phyloP scores from a whole-genome alignment of 2,797 vertebrate genomes.

The Anabacerthia variegaticeps region DNA sequence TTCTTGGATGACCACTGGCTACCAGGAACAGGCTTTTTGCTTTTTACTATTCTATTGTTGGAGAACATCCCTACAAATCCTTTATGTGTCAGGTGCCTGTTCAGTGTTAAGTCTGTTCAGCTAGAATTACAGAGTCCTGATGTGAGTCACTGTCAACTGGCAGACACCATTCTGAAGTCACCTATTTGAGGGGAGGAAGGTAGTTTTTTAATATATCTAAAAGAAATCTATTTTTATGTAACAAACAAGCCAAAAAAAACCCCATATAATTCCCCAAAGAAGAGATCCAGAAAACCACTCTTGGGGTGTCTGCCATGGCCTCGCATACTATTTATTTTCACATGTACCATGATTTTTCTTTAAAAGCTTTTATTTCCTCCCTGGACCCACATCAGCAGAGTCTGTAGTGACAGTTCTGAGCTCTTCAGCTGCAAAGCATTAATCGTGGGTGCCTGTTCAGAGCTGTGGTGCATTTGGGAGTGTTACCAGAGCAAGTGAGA shows the following conservation, averaged over 20 bases:
- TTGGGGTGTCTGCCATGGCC: neutral
- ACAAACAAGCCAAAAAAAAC: neutral
- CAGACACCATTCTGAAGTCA: neutral
- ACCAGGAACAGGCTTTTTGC: neutral
- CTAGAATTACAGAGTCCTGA: neutral
- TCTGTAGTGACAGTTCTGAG: neutral
- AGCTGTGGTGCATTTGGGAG: neutral
- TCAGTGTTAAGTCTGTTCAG: neutral
- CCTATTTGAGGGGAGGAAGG: neutral
- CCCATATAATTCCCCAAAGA: neutral
- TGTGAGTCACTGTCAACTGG: neutral
- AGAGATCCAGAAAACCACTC: neutral
- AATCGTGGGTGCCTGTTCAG: neutral
- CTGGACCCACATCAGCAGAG: fast-evolving
- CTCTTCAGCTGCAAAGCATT: neutral
- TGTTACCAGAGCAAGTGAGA: neutral
- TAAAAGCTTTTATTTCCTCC: neutral
- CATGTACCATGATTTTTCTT: neutral
- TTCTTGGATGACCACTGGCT: neutral
- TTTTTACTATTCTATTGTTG: neutral
- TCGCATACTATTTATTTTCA: neutral
- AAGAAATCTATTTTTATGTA: neutral
- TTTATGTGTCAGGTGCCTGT: neutral
- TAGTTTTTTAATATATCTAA: neutral
- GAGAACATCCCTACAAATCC: neutral